phyloP scores from a whole-genome alignment of 2,797 vertebrate species.

The Basileuterus tristriatus region DNA sequence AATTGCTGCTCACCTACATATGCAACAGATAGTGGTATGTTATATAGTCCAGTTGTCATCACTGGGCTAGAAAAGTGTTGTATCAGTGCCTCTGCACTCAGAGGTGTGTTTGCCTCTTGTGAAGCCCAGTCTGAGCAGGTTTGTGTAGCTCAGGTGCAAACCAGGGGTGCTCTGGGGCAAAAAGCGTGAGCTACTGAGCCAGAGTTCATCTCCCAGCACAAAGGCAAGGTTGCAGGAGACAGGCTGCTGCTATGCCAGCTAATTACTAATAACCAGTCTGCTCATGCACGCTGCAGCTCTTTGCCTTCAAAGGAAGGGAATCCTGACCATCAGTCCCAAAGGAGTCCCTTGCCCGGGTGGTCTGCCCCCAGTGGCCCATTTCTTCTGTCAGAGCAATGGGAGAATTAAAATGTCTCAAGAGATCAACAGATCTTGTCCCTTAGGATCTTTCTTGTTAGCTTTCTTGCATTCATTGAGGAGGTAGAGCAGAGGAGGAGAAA shows the following conservation, averaged over 20 bases:
- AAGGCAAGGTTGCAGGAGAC: neutral
- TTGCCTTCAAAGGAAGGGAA: neutral
- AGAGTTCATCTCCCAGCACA: accelerated
- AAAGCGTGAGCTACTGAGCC: accelerated
- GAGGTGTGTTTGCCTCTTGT: neutral
- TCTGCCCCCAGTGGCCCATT: neutral
- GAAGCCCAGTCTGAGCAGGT: neutral
- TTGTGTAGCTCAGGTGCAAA: neutral
- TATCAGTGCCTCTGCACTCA: neutral
- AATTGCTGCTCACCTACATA: neutral
- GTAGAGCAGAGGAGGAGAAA: neutral
- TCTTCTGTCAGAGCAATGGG: neutral
- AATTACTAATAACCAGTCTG: neutral
- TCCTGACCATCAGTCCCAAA: neutral
- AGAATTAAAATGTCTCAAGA: neutral
- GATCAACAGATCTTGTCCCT: neutral
- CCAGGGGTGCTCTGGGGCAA: neutral
- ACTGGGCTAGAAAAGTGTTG: neutral
- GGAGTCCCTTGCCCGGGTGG: neutral
- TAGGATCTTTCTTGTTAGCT: neutral
- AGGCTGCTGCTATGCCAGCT: neutral
- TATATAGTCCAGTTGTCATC: neutral
- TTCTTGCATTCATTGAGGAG: neutral
- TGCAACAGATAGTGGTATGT: accelerated
- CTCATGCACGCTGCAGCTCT: accelerated